These are phyloP conservation scores for Tetramorium simillimum DNA, from an alignment of 1,140 invertebrate species.

Conservation along the genomic window DNA sequence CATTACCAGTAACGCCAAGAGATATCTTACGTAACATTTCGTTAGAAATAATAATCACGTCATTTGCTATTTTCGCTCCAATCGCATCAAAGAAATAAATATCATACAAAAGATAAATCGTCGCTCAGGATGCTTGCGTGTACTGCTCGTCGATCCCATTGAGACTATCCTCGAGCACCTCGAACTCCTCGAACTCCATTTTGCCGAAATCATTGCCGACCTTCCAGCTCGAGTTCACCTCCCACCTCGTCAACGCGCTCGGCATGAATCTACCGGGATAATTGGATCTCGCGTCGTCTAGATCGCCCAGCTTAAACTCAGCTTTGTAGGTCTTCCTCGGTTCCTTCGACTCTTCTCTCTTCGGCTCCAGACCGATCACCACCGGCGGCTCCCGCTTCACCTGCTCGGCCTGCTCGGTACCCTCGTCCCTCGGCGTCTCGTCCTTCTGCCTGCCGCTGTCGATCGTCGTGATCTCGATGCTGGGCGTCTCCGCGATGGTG, in stretches of 20 bases:
- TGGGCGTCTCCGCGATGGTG: constrained; percentile 80
- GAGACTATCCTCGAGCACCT: constrained; percentile 89
- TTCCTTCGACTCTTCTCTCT: constrained; percentile 83
- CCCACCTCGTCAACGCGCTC: constrained; percentile 82
- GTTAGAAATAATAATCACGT: constrained; percentile 2
- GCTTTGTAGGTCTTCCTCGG: constrained; percentile 73
- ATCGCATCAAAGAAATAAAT: constrained; percentile 11
- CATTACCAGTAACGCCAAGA: not conserved
- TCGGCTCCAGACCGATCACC: constrained; percentile 81
- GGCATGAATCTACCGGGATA: constrained; percentile 73
- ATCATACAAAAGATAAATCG: not conserved
- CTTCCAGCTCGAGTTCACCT: constrained; percentile 82
- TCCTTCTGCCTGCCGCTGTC: constrained; percentile 74
- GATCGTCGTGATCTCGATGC: constrained; percentile 79
- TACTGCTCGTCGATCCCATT: constrained; percentile 81
- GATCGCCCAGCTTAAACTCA: constrained; percentile 80
- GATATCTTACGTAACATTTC: not conserved
- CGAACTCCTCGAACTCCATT: constrained; percentile 94
- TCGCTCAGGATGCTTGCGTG: constrained; percentile 35
- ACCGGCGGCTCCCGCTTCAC: constrained; percentile 81
- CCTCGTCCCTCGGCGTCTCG: constrained; percentile 22
- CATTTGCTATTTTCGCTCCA: constrained; percentile 26
- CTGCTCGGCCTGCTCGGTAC: constrained; percentile 58
- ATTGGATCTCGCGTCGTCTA: constrained; percentile 72
- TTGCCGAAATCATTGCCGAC: constrained; percentile 89